Percentiles rank a stretch among this genome's conserved stretches.
Conservation (phyloP, 2,113 vertebrate genomes). For the Aspidoscelis tigris region DNA sequence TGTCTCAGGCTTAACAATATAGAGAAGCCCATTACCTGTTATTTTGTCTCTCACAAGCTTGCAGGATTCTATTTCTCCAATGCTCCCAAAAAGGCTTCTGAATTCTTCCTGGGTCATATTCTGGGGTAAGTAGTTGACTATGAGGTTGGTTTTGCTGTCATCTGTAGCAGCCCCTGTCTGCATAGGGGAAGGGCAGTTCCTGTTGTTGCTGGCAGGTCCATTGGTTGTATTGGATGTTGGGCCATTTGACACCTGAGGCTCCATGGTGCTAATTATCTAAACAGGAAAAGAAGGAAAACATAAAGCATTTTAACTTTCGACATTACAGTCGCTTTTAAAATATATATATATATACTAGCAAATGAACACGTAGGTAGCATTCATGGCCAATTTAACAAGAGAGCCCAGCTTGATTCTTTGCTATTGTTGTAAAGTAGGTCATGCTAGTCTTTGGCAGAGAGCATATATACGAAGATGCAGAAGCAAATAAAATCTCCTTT, state of each 20-base stretch:
- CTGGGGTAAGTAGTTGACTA: slow-evolving; percentile 99
- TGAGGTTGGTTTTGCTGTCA: slow-evolving; percentile 99
- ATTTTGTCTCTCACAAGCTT: slow-evolving; percentile 99
- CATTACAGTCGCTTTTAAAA: slow-evolving; percentile 61
- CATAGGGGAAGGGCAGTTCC: slow-evolving; percentile 99
- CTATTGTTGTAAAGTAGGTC: slow-evolving; percentile 80
- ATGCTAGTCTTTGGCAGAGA: slow-evolving; percentile 76
- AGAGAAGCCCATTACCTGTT: slow-evolving; percentile 84
- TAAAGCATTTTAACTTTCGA: slow-evolving; percentile 64
- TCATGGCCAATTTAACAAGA: slow-evolving; percentile 72
- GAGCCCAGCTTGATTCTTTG: slow-evolving; percentile 54
- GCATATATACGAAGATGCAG: slow-evolving; percentile 77
- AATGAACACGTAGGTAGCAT: slow-evolving; percentile 68
- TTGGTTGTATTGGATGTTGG: slow-evolving; percentile 96
- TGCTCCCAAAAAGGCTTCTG: slow-evolving; percentile 99
- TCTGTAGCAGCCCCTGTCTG: slow-evolving; percentile 95
- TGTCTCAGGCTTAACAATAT: accelerated
- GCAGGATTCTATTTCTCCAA: slow-evolving; percentile 99
- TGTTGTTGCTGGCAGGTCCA: slow-evolving; percentile 96
- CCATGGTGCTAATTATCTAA: slow-evolving; percentile 99
- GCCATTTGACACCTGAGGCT: slow-evolving; percentile 98
- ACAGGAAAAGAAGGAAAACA: slow-evolving; percentile 60
- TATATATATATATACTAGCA: slow-evolving; percentile 54
- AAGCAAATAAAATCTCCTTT: slow-evolving; percentile 63
- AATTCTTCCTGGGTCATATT: slow-evolving; percentile 99